Percentiles rank a stretch among this genome's conserved stretches.
These are phyloP conservation scores for Erebia ligea DNA, from an alignment of 2,888 invertebrate species.

Conservation along the genomic window DNA sequence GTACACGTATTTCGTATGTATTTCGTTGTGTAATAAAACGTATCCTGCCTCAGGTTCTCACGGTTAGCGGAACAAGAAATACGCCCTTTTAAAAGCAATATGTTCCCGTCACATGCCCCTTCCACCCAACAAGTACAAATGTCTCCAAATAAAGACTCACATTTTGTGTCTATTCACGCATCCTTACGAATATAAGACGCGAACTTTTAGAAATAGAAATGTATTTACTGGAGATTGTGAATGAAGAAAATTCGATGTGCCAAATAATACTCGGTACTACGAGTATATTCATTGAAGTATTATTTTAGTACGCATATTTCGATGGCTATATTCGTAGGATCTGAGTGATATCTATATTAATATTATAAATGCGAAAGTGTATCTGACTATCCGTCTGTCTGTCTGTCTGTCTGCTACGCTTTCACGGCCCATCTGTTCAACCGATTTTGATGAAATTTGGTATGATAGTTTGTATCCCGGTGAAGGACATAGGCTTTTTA, in stretches of 20 bases:
- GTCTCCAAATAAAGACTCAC: constrained; percentile 14
- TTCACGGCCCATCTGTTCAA: no score
- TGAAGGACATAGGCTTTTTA: no score
- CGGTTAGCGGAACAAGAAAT: constrained; percentile 12
- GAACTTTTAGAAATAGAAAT: not conserved
- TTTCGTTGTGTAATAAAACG: constrained; percentile 20
- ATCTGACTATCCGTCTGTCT: no score
- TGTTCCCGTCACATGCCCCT: constrained; percentile 7
- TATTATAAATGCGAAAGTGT: no score
- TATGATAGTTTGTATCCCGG: no score
- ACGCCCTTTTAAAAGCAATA: constrained; percentile 28
- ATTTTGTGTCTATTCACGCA: constrained; percentile 13
- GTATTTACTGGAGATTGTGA: not conserved
- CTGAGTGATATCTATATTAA: no score
- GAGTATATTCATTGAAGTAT: no score
- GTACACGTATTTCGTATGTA: constrained; percentile 7
- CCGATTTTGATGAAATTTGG: no score
- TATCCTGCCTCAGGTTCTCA: constrained; percentile 17
- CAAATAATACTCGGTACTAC: no score
- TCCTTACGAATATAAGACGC: not conserved
- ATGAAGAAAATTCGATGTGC: not conserved
- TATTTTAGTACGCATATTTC: no score
- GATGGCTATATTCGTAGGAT: no score
- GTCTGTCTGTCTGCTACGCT: no score
- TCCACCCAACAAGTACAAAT: constrained; percentile 12